Percentiles rank a stretch among this genome's conserved stretches.
These are phyloP conservation scores for Masnerella sp. DNA, from an alignment of 2,888 invertebrate species.

Conservation along the genomic window DNA sequence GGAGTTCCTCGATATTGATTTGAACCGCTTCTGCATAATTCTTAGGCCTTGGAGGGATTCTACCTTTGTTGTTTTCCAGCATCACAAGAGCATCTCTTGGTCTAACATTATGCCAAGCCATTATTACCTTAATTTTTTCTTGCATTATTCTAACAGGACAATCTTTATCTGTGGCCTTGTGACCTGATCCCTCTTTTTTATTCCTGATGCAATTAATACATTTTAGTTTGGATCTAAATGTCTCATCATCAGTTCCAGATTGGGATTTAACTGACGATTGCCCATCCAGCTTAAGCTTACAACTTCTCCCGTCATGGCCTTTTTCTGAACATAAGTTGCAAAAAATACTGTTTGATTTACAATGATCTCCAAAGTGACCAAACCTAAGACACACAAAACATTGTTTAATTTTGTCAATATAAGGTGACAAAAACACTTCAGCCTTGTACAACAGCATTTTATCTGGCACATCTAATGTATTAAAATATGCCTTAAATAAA, in stretches of 20 bases:
- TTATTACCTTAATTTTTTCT: not conserved
- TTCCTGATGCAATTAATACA: conserved; percentile 1
- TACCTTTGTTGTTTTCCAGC: too few relatives aligned
- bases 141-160: not conserved
- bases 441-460: not conserved
- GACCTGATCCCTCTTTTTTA: too few relatives aligned
- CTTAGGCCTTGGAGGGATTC: too few relatives aligned
- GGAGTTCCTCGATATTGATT: too few relatives aligned
- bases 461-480: not conserved
- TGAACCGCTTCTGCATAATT: too few relatives aligned
- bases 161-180: not conserved
- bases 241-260: too few relatives aligned
- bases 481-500: conserved; percentile 2
- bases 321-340: conserved; percentile 1
- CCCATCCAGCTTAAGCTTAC: too few relatives aligned
- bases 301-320: not conserved
- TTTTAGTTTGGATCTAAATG: too few relatives aligned
- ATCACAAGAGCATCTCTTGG: too few relatives aligned
- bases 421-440: not conserved
- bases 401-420: conserved; percentile 1
- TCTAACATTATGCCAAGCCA: too few relatives aligned
- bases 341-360: not conserved
- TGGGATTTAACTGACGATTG: too few relatives aligned
- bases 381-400: conserved; percentile 6
- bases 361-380: not conserved